Evolutionary conservation across 2,797 vertebrate genomes (phyloP), one percentile per base, ranked within the genome.

Genomic region (Lepus oiostolus): DNA sequence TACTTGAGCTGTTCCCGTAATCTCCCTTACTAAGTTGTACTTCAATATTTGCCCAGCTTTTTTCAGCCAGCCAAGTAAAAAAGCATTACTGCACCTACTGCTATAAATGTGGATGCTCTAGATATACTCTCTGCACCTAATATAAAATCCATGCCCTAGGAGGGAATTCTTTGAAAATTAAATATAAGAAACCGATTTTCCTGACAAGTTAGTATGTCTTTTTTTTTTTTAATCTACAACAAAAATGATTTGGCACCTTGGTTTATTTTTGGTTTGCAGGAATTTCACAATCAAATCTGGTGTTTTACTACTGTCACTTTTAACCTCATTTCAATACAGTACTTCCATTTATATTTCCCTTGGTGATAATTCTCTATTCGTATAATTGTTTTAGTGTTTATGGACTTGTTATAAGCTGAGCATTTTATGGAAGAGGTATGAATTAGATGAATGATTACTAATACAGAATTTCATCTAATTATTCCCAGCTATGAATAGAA

Each of bases 321-420:
- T 92, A 86, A 75, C 21, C 50, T 94, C 14, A 22, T 79, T 94
- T 95, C 82, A 94, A 92, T 58, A n/a, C 11, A 1, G 63, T 70
- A 85, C 26, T 88, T 92, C 32, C 85, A 68, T 62, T 81, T 91
- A 1, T 63, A 75, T 77, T 90, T 95, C 24, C 30, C 47, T 9
- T 81, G 24, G n/a, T 75, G 77, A 52, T 93, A 42, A 84, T 30
- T 93, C 32, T 58, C 30, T 67, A 76, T 54, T 47, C 32, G 63
- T 63, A 62, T 47, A 93, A 85, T 81, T 93, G 85, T 62, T 79
- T 90, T 52, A 71, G 47, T 75, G 70, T 21, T 77, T 60, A 60
- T 11, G 21, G 24, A 89, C 71, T 85, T 89, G 52, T 82, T 85
- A 91, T 74, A 75, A 70, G 10, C 32, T 68, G 68, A 80, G 83